These are phyloP conservation scores for Gymnosoma rotundatum DNA, from an alignment of 2,888 invertebrate species.

Conservation along the genomic window DNA sequence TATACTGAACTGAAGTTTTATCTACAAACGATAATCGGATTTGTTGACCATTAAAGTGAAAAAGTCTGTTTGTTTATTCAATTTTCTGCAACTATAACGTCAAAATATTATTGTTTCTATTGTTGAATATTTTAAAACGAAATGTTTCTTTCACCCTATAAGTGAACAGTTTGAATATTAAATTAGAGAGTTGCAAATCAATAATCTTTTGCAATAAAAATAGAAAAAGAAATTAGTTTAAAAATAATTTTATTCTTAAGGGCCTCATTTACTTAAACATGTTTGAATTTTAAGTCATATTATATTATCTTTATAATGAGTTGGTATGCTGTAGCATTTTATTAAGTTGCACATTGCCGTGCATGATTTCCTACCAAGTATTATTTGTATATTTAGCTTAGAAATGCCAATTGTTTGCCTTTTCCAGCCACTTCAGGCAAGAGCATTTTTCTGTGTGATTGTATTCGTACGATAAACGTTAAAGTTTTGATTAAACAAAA, in stretches of 20 bases:
- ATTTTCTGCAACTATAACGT: constrained; percentile 38
- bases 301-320: neutral
- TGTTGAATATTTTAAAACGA: constrained; percentile 30
- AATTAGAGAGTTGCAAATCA: no score
- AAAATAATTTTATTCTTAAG: no score
- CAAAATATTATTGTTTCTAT: constrained; percentile 44
- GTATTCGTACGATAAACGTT: constrained; percentile 15
- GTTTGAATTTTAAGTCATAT: no score
- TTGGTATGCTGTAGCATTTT: neutral
- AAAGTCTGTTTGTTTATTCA: constrained; percentile 28
- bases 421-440: neutral
- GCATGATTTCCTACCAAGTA: neutral
- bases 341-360: neutral
- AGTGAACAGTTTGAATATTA: no score
- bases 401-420: neutral
- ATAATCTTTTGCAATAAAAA: no score
- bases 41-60: constrained; percentile 63
- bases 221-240: no score
- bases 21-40: constrained; percentile 62
- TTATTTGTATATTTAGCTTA: neutral
- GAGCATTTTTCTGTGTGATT: neutral
- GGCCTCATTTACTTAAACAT: no score
- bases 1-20: constrained; percentile 46
- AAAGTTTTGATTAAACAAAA: constrained; percentile 58
- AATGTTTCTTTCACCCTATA: constrained; percentile 4